Percentiles rank a stretch among this genome's conserved stretches.
phyloP scores from a whole-genome alignment of 2,797 vertebrate genomes.

The Oophaga sylvatica region DNA sequence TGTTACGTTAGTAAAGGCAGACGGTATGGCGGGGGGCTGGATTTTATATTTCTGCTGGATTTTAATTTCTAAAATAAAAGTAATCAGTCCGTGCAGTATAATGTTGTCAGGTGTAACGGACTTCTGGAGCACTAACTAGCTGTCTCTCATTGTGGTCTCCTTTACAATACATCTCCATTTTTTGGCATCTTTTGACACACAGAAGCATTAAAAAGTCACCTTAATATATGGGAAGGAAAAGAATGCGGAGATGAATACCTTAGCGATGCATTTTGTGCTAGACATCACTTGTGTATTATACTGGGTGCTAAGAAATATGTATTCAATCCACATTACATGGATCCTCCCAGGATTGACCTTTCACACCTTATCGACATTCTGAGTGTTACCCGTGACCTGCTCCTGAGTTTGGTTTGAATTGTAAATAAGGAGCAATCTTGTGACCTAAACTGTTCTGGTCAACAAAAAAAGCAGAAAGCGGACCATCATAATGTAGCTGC shows the following conservation, averaged over 20 bases:
- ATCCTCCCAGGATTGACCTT: constrained; percentile 78
- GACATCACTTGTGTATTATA: background rate
- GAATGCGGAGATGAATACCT: no score
- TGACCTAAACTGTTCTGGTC: constrained; percentile 28
- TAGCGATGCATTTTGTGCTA: no score
- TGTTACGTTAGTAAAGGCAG: no score
- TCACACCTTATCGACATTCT: constrained; percentile 79
- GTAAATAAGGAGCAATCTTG: constrained; percentile 17
- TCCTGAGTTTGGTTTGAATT: constrained; percentile 71
- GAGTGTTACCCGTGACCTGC: constrained; percentile 72
- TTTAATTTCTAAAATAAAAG: no score
- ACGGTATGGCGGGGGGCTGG: no score
- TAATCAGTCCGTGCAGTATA: no score
- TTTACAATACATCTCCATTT: background rate
- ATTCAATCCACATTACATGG: constrained; percentile 60
- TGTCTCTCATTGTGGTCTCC: no score
- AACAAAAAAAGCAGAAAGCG: background rate
- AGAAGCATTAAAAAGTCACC: no score
- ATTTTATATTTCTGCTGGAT: no score
- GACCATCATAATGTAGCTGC: background rate
- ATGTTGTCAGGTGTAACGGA: no score
- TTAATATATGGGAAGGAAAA: no score
- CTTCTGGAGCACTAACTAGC: no score
- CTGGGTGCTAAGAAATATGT: background rate
- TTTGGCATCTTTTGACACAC: background rate